phyloP scores from a whole-genome alignment of 2,888 invertebrate species.

The Mimumesa dahlbomi region DNA sequence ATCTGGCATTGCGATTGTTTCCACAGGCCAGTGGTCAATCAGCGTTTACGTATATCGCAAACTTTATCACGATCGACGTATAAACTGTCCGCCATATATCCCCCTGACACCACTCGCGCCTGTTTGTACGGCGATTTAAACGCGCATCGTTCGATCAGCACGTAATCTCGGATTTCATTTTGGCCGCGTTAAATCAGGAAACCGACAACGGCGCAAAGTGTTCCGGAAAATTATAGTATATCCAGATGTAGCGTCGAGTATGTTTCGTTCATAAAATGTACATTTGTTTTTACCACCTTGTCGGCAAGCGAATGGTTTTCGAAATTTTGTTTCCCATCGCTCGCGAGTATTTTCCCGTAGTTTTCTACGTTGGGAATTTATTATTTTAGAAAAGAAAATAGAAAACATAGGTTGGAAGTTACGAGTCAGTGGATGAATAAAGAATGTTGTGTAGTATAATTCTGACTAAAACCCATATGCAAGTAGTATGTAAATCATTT shows the following conservation, averaged over 20 bases:
- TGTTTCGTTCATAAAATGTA: background rate
- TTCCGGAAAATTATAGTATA: slow-evolving; percentile 37
- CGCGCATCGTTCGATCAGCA: slow-evolving; percentile 69
- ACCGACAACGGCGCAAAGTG: slow-evolving; percentile 39
- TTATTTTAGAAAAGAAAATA: no score
- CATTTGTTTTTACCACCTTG: background rate
- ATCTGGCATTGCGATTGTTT: slow-evolving; percentile 10
- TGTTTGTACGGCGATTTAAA: slow-evolving; percentile 70
- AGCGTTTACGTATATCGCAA: slow-evolving; percentile 56
- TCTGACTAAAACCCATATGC: no score
- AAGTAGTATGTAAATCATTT: slow-evolving; percentile 25
- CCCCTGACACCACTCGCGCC: slow-evolving; percentile 18
- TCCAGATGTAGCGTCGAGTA: slow-evolving; percentile 8
- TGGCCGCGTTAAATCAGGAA: slow-evolving; percentile 70
- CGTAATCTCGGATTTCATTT: slow-evolving; percentile 77
- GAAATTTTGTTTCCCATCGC: no score
- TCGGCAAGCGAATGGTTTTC: no score
- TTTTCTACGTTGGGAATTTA: no score
- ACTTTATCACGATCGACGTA: slow-evolving; percentile 72
- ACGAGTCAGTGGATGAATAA: no score
- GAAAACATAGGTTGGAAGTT: no score
- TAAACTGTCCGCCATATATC: slow-evolving; percentile 56
- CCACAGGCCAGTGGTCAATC: slow-evolving; percentile 34
- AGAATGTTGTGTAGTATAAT: no score
- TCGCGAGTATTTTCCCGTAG: no score